Percentiles rank a stretch among this genome's conserved stretches.
These are phyloP conservation scores for Petromus typicus DNA, from an alignment of 2,113 vertebrate species.

Conservation along the genomic window DNA sequence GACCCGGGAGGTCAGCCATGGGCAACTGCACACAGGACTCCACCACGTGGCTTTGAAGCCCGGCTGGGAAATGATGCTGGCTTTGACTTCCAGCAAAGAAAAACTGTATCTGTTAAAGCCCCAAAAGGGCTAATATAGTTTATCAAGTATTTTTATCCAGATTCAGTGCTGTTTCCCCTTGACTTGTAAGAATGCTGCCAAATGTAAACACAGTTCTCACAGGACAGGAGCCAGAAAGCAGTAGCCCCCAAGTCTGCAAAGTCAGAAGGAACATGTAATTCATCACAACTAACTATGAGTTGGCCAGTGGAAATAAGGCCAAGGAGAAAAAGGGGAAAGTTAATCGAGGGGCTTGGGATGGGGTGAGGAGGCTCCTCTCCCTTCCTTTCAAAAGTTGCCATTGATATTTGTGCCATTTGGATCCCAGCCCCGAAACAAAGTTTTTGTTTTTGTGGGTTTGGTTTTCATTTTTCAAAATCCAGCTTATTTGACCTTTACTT, in stretches of 20 bases:
- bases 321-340: slow-evolving; percentile 46
- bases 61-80: slow-evolving; percentile 80
- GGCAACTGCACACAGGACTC: slow-evolving; percentile 83
- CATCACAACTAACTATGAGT: slow-evolving; percentile 53
- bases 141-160: slow-evolving; percentile 81
- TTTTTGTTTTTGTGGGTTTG: slow-evolving; percentile 59
- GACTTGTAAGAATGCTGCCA: slow-evolving; percentile 62
- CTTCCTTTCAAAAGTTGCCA: background rate
- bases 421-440: background rate
- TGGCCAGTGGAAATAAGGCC: slow-evolving; percentile 59
- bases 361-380: background rate
- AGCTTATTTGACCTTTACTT: slow-evolving; percentile 72
- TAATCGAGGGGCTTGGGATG: background rate
- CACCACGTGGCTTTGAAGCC: slow-evolving; percentile 83
- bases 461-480: slow-evolving; percentile 74
- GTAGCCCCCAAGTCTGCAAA: slow-evolving; percentile 65
- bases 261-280: slow-evolving; percentile 73
- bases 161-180: slow-evolving; percentile 58
- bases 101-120: slow-evolving; percentile 75
- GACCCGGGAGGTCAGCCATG: slow-evolving; percentile 89
- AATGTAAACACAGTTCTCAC: slow-evolving; percentile 75
- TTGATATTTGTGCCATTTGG: slow-evolving; percentile 55
- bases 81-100: slow-evolving; percentile 58
- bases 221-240: slow-evolving; percentile 58
- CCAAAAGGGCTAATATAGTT: slow-evolving; percentile 81